Conservation (phyloP, 92 coral and sea anemone genomes). For the Porites evermanni region DNA sequence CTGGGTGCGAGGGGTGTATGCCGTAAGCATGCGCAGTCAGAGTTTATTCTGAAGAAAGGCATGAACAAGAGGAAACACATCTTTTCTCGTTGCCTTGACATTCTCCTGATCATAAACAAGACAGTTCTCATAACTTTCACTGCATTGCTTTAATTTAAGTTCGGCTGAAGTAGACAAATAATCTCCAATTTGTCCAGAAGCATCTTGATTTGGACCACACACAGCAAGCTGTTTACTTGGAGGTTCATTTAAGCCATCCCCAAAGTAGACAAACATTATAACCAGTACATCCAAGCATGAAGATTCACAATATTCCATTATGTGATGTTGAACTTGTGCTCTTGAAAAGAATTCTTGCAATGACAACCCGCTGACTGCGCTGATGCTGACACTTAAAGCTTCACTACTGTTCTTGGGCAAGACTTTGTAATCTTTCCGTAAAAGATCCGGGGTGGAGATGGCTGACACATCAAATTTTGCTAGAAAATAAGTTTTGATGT, state of each 20-base stretch:
- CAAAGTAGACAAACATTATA: slow-evolving; percentile 79
- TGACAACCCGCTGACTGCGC: slow-evolving; percentile 69
- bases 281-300: slow-evolving; percentile 63
- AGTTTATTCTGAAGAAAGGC: slow-evolving; percentile 40
- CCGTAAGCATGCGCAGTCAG: neutral
- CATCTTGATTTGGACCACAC: slow-evolving; percentile 62
- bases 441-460: slow-evolving; percentile 71
- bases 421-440: slow-evolving; percentile 86
- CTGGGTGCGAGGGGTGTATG: too few relatives aligned
- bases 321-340: slow-evolving; percentile 43
- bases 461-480: slow-evolving; percentile 81
- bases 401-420: slow-evolving; percentile 51
- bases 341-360: slow-evolving; percentile 61
- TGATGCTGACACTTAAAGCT: slow-evolving; percentile 64
- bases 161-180: slow-evolving; percentile 44
- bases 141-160: slow-evolving; percentile 35
- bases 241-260: slow-evolving; percentile 56
- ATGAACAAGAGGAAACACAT: slow-evolving; percentile 77
- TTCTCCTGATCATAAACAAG: slow-evolving; percentile 74
- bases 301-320: slow-evolving; percentile 53
- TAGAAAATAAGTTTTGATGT: neutral
- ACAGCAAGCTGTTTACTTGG: slow-evolving; percentile 83
- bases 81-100: slow-evolving; percentile 78
- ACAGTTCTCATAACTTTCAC: slow-evolving; percentile 47
- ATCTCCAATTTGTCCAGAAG: slow-evolving; percentile 43